phyloP scores from a whole-genome alignment of 2,888 invertebrate genomes.

The Cephalotes varians region DNA sequence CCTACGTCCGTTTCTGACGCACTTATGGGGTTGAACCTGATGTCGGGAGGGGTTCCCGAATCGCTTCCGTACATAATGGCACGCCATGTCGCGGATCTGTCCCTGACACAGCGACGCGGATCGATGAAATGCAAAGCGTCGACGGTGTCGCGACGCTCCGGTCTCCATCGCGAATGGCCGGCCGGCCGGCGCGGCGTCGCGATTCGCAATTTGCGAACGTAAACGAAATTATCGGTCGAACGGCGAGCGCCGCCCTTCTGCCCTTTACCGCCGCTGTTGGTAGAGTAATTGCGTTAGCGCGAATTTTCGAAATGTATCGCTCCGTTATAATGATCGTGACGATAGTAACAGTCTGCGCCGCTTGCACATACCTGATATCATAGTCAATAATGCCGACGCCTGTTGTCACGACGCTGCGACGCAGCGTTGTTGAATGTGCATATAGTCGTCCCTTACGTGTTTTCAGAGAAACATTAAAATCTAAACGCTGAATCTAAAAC shows the following conservation, averaged over 20 bases:
- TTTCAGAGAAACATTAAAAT: background rate
- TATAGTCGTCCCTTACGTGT: background rate
- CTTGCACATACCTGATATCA: slow-evolving; percentile 3
- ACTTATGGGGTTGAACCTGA: background rate
- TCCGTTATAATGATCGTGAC: slow-evolving; percentile 40
- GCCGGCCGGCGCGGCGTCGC: slow-evolving; percentile 32
- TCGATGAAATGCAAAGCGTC: slow-evolving; percentile 54
- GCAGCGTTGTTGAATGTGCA: background rate
- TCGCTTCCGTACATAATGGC: slow-evolving; percentile 47
- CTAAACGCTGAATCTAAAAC: too few species aligned
- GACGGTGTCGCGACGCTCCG: slow-evolving; percentile 41
- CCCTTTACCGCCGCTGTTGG: slow-evolving; percentile 25
- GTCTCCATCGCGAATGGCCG: slow-evolving; percentile 27
- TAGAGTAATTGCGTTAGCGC: slow-evolving; percentile 25
- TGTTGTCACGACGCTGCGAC: background rate
- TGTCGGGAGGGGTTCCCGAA: background rate
- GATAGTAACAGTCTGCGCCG: slow-evolving; percentile 20
- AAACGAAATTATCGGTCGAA: slow-evolving; percentile 51
- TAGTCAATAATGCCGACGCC: slow-evolving; percentile 34
- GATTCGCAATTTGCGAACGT: slow-evolving; percentile 52
- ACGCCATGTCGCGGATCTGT: slow-evolving; percentile 43
- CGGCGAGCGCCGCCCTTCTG: slow-evolving; percentile 21
- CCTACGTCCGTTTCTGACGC: background rate
- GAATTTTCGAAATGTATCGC: slow-evolving; percentile 46
- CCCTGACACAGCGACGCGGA: slow-evolving; percentile 49